Evolutionary conservation across 2,113 vertebrate species (phyloP).

Genomic region (Saiga tatarica): DNA sequence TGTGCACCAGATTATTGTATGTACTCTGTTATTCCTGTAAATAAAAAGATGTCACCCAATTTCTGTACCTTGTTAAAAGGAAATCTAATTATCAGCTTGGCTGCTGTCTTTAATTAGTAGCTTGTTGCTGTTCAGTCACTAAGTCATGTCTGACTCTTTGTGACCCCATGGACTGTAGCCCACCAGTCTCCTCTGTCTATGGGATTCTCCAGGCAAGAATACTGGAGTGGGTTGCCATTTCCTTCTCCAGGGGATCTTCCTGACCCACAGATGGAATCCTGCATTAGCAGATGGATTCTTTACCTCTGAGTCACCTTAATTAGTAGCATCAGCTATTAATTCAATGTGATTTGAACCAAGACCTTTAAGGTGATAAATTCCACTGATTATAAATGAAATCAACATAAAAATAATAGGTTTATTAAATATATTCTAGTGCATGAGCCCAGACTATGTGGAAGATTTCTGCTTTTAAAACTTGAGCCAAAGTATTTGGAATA

Average conservation of each 20-base stretch:
- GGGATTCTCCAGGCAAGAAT: not conserved
- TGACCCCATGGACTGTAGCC: not conserved
- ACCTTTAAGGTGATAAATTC: not conserved
- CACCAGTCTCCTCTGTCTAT: not conserved
- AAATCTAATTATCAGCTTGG: not conserved
- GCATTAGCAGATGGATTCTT: not conserved
- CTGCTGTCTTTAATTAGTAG: not conserved
- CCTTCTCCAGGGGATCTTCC: not conserved
- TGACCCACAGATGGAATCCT: not conserved
- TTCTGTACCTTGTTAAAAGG: not conserved
- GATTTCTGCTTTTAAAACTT: conserved; percentile 27
- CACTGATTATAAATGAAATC: conserved; percentile 18
- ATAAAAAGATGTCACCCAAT: not conserved
- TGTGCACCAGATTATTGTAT: not conserved
- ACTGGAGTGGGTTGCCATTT: not conserved
- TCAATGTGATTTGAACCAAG: not conserved
- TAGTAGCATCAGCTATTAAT: not conserved
- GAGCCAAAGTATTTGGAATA: not conserved
- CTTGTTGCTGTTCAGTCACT: not conserved
- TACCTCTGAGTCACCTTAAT: not conserved
- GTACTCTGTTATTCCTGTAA: not conserved
- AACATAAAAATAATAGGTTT: not conserved
- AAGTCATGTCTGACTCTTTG: not conserved
- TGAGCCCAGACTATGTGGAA: not conserved
- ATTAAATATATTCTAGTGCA: not conserved